Evolutionary conservation across 2,888 invertebrate species (phyloP), one percentile per base, ranked within the genome.

Genomic region (Eledone cirrhosa): DNA sequence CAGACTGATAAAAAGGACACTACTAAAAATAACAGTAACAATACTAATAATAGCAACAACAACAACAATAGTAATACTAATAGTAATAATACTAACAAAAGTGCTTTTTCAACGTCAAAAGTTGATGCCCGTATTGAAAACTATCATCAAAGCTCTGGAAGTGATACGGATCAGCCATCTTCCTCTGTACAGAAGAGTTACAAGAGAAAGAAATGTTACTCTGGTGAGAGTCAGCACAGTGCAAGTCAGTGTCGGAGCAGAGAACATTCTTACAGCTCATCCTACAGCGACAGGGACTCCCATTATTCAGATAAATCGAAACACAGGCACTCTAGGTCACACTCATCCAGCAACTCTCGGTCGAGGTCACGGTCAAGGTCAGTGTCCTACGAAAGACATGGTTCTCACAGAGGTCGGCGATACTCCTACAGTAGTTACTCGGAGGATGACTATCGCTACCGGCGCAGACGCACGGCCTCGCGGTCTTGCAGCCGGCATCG

Each of bases 281-380:
- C 82, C 48, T 76, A 48, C 76, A 76, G 76, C 27, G 76, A 76
- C 29, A 48, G 48, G 47, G 76, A 76, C 48, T 76, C 76, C 14
- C 76, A 76, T 48, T 76, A 76, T 48, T 82, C 84, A 63, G 81
- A 82, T 19, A 79, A 81, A 72, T 79, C 79, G 8, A 59, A 76
- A 72, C 69, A 80, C 76, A 81, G 81, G 69, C 77, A 79, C 33
- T 81, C 82, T 13, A 78, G 82, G 53, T 81, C 81, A 65, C 80
- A 82, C 14, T 82, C 83, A 48, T 84, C 84, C 80, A 84, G 86
- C 41, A 41, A 41, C 11, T 41, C 41, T 80, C 81, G 83, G n/a
- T 80, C 81, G 77, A 82, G 79, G 78, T 85, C 85, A 33, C 83
- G 84, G 48, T 86, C 86, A 72, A 79, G 84, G 27, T 87, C 87